Percentiles rank a stretch among this genome's conserved stretches.
Conservation (phyloP, 2,113 vertebrate genomes). For the Tiliqua scincoides region DNA sequence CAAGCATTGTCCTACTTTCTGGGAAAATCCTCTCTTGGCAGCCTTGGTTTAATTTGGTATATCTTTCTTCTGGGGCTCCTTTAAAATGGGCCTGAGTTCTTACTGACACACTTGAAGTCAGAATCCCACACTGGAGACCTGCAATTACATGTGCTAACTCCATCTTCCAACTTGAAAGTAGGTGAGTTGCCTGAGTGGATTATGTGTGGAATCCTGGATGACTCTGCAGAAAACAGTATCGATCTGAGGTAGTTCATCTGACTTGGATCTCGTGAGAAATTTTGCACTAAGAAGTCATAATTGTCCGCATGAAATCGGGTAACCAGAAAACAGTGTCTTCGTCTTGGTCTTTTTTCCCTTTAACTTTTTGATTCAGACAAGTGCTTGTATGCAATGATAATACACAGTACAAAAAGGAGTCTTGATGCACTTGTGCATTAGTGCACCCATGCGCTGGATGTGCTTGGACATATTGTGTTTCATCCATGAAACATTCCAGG, state of each 20-base stretch:
- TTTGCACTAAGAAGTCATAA: background rate
- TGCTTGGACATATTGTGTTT: background rate
- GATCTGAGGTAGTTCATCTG: background rate
- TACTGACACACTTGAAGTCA: background rate
- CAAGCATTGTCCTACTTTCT: background rate
- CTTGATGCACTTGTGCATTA: background rate
- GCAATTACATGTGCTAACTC: background rate
- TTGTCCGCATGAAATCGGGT: background rate
- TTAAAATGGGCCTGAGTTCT: background rate
- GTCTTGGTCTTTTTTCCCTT: background rate
- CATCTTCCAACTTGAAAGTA: background rate
- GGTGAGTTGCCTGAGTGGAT: background rate
- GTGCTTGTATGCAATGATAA: background rate
- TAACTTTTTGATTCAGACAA: background rate
- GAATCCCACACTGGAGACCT: background rate
- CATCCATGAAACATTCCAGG: too few relatives aligned
- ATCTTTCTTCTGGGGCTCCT: background rate
- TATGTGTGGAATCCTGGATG: background rate
- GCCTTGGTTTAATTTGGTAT: background rate
- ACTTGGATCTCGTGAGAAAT: background rate
- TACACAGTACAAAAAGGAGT: background rate
- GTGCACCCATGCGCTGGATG: background rate
- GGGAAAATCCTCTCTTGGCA: too few relatives aligned
- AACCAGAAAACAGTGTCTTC: too few relatives aligned
- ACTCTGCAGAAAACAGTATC: background rate